phyloP scores from a whole-genome alignment of 2,113 vertebrate genomes.

The Podiceps cristatus region DNA sequence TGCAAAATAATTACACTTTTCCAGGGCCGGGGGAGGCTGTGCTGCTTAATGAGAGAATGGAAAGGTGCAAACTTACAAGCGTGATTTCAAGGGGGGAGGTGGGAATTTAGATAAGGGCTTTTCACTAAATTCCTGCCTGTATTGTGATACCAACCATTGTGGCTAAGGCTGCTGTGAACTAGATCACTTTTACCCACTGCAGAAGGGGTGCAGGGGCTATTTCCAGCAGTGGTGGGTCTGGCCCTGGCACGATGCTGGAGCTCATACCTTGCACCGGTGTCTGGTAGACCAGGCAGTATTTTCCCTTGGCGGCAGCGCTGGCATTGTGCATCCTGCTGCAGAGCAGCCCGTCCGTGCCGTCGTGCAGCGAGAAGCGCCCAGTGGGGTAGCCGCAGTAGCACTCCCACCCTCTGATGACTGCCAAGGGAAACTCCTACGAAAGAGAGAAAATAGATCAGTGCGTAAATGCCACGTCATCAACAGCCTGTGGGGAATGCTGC shows the following conservation, averaged over 20 bases:
- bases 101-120: neutral
- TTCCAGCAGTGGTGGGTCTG: neutral
- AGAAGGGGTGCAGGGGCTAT: fast-evolving
- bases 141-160: fast-evolving
- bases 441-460: neutral
- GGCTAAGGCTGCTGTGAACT: neutral
- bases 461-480: neutral
- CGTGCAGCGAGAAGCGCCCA: slow-evolving; percentile 76
- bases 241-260: fast-evolving
- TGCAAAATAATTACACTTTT: neutral
- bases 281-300: slow-evolving; percentile 88
- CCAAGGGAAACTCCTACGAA: slow-evolving; percentile 89
- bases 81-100: neutral
- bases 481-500: neutral
- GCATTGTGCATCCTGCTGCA: slow-evolving; percentile 64
- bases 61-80: fast-evolving
- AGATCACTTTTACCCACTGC: fast-evolving
- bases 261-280: slow-evolving; percentile 90
- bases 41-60: neutral
- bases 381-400: slow-evolving; percentile 90
- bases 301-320: neutral
- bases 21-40: fast-evolving
- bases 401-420: slow-evolving; percentile 79
- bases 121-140: neutral
- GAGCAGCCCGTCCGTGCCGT: slow-evolving; percentile 58